Percentiles rank a stretch among this genome's conserved stretches.
These are phyloP conservation scores for Drosophila subsilvestris DNA, from an alignment of 2,888 invertebrate species.

Conservation along the genomic window DNA sequence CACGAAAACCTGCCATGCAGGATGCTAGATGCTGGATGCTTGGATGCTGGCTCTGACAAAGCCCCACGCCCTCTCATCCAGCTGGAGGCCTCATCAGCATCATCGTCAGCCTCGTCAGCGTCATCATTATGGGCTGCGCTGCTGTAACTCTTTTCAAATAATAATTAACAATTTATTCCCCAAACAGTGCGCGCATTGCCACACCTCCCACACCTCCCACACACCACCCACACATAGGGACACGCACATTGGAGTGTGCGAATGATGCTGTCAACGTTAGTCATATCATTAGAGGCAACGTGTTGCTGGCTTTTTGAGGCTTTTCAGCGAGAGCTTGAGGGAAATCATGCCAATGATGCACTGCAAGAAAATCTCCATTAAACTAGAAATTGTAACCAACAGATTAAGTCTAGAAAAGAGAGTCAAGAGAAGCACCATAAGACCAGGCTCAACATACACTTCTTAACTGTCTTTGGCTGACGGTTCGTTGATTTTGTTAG, in stretches of 20 bases:
- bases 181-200: slow-evolving; percentile 59
- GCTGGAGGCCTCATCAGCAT: slow-evolving; percentile 6
- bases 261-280: slow-evolving; percentile 77
- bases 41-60: slow-evolving; percentile 34
- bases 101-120: slow-evolving; percentile 31
- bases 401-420: no score
- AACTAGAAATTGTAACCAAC: no score
- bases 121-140: slow-evolving; percentile 50
- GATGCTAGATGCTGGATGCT: slow-evolving; percentile 13
- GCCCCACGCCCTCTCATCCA: slow-evolving; percentile 31
- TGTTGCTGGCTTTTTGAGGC: slow-evolving; percentile 74
- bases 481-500: neutral
- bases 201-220: no score
- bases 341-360: slow-evolving; percentile 58
- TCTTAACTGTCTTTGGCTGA: no score
- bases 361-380: slow-evolving; percentile 33
- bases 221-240: slow-evolving; percentile 18
- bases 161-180: slow-evolving; percentile 80
- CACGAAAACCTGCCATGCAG: slow-evolving; percentile 49
- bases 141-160: slow-evolving; percentile 80
- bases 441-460: neutral
- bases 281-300: slow-evolving; percentile 81
- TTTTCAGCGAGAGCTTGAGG: slow-evolving; percentile 52
- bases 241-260: slow-evolving; percentile 51
- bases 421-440: neutral